Evolutionary conservation across 2,797 vertebrate species (phyloP), one percentile per base, ranked within the genome.

Genomic region (Fistularia commersonii): DNA sequence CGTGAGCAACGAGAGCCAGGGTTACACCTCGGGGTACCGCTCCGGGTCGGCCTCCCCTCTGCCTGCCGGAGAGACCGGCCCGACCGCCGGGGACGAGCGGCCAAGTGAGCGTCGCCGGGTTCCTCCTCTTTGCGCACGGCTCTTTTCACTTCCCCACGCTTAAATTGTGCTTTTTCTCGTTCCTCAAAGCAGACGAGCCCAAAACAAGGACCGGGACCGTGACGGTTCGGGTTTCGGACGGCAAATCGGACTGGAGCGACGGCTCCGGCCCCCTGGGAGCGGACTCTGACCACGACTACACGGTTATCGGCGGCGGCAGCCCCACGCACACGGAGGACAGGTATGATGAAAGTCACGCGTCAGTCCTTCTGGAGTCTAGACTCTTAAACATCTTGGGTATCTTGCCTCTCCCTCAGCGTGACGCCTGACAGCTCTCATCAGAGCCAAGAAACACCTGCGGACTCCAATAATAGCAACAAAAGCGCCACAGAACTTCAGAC

Each of bases 11-110:
- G 89, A 84, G 66, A 92, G 90, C 55, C 78, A 85, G 6, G 84
- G 88, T 35, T 91, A 89, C 8, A 80, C 64, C 51, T 90, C 89
- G 7, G 90, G 89, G 46, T 89, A 83, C 61, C 88, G 88, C 60
- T 93, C 89, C 41, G 81, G 68, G 48, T 89, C 86, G 36, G 76
- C 80, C 49, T 91, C 89, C 6, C 89, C 88, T 40, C 60, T 83
- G 50, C 84, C 81, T 1, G 57, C 77, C 33, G 72, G 55, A 0
- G 75, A 83, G 12, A 58, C 44, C 1, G 41, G 66, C 1, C 45
- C 63, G 4, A 60, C 35, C 62, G 39, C 44, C 48, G 51, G 48
- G 60, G 64, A 75, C 14, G 64, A 53, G 43, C 53, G 58, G 6
- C 50, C 51, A 3, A 1, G 43, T 37, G 61, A 75, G 9, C 52